phyloP scores from a whole-genome alignment of 1,140 invertebrate genomes.

The Grapholita molesta region DNA sequence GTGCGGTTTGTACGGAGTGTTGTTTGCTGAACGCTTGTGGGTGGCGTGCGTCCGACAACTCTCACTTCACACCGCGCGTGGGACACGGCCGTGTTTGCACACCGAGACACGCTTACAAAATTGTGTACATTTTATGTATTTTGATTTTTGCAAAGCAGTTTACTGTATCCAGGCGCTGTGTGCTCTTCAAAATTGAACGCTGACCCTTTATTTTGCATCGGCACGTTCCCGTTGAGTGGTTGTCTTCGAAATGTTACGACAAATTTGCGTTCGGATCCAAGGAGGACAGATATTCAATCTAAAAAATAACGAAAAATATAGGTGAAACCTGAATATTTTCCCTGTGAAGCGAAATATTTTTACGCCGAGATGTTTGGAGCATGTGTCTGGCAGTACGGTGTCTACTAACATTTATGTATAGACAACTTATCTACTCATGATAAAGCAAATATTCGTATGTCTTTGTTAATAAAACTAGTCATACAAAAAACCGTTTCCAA shows the following conservation, averaged over 20 bases:
- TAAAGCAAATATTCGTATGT: background rate
- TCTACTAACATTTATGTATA: too few relatives aligned
- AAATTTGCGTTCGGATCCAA: background rate
- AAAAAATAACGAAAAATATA: background rate
- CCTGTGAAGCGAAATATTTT: background rate
- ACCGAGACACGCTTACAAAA: background rate
- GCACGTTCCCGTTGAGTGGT: constrained; percentile 7
- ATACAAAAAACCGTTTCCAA: too few relatives aligned
- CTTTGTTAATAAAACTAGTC: too few relatives aligned
- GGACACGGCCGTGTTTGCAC: background rate
- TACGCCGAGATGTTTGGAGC: background rate
- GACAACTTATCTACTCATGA: too few relatives aligned
- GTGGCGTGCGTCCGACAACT: constrained; percentile 14
- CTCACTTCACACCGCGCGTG: background rate
- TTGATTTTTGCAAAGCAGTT: constrained; percentile 10
- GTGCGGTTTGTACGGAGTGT: background rate
- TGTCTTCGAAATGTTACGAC: constrained; percentile 9
- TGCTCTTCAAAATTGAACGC: constrained; percentile 8
- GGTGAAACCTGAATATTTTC: background rate
- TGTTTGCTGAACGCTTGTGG: constrained; percentile 21
- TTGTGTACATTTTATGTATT: background rate
- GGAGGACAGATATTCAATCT: background rate
- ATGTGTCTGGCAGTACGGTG: too few relatives aligned
- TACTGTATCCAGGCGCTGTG: background rate
- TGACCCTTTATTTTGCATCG: constrained; percentile 15